Evolutionary conservation across 2,113 vertebrate species (phyloP), one percentile per base, ranked within the genome.

Genomic region (Amblyopsis rosae): DNA sequence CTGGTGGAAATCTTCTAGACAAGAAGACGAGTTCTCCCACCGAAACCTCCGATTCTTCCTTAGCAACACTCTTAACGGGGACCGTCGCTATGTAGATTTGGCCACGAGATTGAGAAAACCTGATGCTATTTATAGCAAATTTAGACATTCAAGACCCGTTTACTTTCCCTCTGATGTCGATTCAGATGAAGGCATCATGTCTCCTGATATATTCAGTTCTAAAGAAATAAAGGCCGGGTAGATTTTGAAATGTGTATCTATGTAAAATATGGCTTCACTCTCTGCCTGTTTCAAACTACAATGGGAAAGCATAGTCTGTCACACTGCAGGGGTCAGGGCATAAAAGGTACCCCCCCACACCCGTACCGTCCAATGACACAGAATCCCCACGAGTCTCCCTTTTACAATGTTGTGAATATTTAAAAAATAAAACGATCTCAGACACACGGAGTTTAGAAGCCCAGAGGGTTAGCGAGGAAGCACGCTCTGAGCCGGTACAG

Each of bases 61-160:
- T 85, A 85, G 88, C 82, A 86, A 91, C 87, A 81, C 66, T 35
- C 59, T 75, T 75, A 17, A 76, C 64, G 79, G 76, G 64, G 17
- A 77, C 72, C 67, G 71, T 85, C 72, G 67, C 72, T 70, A 47
- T n/a, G 47, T 64, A 66, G 63, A 69, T 47, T 70, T 1, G 64
- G 26, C 65, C 55, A 10, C 58, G 65, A 19, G 46, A 63, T 73
- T 65, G 53, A 62, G 16, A 66, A 51, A 47, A 68, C 50, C 72
- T 55, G 59, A 1, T 51, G 68, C 82, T 89, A 85, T 88, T 90
- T 88, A 82, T 87, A 86, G 87, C 26, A 79, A 69, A 56, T 63
- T 7, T 9, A 59, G 1, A 41, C 13, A n/a, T 41, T 45, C 13
- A n/a, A 47, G 41, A 19, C 32, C 26, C 33, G 56, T 50, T 55